phyloP scores from a whole-genome alignment of 2,113 vertebrate genomes.

The Porphyrio hochstetteri region DNA sequence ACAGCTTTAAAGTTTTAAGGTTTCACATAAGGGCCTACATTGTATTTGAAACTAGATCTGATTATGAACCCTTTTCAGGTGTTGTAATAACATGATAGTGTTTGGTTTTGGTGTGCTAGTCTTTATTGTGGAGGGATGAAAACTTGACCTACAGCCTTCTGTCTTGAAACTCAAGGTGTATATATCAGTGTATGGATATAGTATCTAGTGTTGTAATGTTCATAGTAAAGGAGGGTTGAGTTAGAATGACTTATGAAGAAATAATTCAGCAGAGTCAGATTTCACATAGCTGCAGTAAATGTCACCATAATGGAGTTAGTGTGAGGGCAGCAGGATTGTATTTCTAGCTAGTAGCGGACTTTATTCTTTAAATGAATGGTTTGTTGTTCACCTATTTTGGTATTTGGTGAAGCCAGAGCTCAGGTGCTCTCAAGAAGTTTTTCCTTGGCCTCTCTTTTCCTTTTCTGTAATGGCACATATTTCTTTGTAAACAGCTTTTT shows the following conservation, averaged over 20 bases:
- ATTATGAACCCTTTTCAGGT: not conserved
- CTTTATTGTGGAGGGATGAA: not conserved
- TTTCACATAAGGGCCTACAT: not conserved
- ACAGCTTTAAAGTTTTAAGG: not conserved
- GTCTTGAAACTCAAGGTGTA: not conserved
- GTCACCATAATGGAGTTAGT: not conserved
- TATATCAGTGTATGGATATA: not conserved
- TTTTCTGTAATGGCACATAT: not conserved
- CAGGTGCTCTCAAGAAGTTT: not conserved
- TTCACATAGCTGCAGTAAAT: slow-evolving; percentile 1
- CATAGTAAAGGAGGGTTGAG: not conserved
- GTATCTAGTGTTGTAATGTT: not conserved
- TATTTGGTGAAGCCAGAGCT: not conserved
- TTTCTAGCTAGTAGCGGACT: not conserved
- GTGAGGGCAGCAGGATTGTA: not conserved
- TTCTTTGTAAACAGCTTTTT: not conserved
- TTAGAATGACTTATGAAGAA: not conserved
- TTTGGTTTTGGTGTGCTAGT: not conserved
- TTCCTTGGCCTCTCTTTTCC: not conserved
- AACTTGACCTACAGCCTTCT: not conserved
- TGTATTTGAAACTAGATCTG: not conserved
- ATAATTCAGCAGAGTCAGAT: not conserved
- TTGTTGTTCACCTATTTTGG: not conserved
- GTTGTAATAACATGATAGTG: not conserved
- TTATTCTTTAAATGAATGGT: not conserved